Percentiles rank a stretch among this genome's conserved stretches.
Conservation (phyloP, 2,888 invertebrate genomes). For the Mellilla xanthometata region DNA sequence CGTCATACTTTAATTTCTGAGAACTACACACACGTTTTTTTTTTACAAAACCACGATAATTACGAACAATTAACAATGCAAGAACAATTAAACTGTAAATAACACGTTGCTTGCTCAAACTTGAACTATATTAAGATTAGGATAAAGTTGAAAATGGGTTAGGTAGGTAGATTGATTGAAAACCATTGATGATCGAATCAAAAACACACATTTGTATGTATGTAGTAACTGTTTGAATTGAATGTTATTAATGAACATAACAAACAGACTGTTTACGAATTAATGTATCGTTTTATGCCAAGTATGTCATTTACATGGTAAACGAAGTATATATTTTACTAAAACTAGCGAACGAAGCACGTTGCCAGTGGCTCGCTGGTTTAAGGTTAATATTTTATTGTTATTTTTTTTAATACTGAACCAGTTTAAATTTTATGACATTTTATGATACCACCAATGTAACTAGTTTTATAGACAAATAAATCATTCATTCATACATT, state of each 20-base stretch:
- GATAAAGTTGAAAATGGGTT: slow-evolving; percentile 2
- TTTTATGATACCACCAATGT: too few relatives aligned
- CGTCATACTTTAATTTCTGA: slow-evolving; percentile 17
- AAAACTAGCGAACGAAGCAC: too few relatives aligned
- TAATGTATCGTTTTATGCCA: too few relatives aligned
- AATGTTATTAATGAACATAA: slow-evolving; percentile 11
- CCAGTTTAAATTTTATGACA: too few relatives aligned
- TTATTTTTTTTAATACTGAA: too few relatives aligned
- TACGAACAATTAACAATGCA: slow-evolving; percentile 25
- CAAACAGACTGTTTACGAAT: not conserved
- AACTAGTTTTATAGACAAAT: too few relatives aligned
- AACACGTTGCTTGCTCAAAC: slow-evolving; percentile 2
- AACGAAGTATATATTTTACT: too few relatives aligned
- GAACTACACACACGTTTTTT: slow-evolving; percentile 21
- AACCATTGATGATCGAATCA: slow-evolving; percentile 19
- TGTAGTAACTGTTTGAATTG: slow-evolving; percentile 14
- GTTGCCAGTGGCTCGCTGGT: too few relatives aligned
- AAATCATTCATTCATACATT: too few relatives aligned
- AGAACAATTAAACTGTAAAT: slow-evolving; percentile 29
- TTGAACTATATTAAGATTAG: not conserved
- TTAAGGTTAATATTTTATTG: too few relatives aligned
- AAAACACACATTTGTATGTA: slow-evolving; percentile 8
- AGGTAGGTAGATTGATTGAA: not conserved
- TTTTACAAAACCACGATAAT: slow-evolving; percentile 27
- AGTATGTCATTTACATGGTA: too few relatives aligned